Conservation (phyloP, 2,113 vertebrate genomes). For the Amblyornis subalaris region DNA sequence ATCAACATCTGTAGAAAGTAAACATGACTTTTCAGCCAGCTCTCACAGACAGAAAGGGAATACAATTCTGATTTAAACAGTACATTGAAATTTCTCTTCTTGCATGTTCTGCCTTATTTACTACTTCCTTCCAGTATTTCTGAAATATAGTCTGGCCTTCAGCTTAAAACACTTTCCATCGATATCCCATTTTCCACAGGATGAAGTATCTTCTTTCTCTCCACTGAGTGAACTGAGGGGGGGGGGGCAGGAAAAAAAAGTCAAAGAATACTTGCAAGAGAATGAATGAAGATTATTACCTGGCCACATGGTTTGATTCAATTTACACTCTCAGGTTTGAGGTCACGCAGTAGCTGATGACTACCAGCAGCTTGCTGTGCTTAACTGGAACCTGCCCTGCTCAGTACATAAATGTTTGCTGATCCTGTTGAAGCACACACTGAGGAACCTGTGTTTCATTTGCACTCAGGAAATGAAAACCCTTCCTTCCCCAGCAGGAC, state of each 20-base stretch:
- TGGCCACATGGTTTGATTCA: background rate
- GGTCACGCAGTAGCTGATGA: background rate
- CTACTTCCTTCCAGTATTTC: background rate
- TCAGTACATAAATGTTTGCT: background rate
- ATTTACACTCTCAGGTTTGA: background rate
- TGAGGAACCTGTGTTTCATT: background rate
- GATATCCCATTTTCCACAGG: background rate
- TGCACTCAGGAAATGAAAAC: background rate
- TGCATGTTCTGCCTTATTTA: background rate
- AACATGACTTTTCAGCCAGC: background rate
- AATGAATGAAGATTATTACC: background rate
- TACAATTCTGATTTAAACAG: background rate
- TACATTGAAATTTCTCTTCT: background rate
- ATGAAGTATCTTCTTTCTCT: background rate
- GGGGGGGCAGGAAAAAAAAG: background rate
- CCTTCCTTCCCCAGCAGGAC: background rate
- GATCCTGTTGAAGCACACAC: background rate
- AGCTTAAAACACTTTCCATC: background rate
- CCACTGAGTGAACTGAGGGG: background rate
- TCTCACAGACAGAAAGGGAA: background rate
- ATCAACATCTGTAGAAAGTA: background rate
- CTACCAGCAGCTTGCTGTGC: conserved; percentile 2
- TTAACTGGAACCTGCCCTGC: background rate
- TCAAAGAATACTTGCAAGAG: background rate
- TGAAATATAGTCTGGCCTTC: background rate